Evolutionary conservation across 2,888 invertebrate genomes (phyloP).

Genomic region (Blomia tropicalis): DNA sequence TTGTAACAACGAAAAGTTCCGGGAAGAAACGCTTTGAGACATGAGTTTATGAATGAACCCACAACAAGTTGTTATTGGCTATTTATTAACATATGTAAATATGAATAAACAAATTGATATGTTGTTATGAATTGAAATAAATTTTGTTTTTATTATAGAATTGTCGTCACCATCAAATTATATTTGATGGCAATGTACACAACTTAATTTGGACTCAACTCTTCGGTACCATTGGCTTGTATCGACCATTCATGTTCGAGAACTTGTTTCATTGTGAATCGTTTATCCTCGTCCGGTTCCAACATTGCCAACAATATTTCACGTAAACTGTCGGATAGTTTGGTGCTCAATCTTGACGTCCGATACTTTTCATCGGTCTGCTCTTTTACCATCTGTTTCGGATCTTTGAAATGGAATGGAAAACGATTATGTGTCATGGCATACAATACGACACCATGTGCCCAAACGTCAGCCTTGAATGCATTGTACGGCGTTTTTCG

Average conservation of each 20-base stretch:
- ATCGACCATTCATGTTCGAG: background rate
- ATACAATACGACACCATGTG: conserved; percentile 25
- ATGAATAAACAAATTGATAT: no score
- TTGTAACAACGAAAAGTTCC: no score
- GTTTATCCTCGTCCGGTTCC: conserved; percentile 5
- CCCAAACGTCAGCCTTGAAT: conserved; percentile 25
- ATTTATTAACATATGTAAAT: no score
- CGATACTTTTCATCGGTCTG: conserved; percentile 17
- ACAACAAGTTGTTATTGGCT: no score
- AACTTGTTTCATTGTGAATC: background rate
- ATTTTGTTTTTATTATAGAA: no score
- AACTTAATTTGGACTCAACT: no score
- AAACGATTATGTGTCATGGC: conserved; percentile 26
- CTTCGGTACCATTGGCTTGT: no score
- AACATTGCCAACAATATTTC: background rate
- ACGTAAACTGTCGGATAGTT: background rate
- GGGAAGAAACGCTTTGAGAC: no score
- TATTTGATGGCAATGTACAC: no score
- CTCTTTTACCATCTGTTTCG: conserved; percentile 23
- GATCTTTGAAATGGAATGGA: conserved; percentile 25
- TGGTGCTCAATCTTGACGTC: background rate
- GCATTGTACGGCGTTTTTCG: conserved; percentile 24
- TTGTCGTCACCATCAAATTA: no score
- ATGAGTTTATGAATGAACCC: no score
- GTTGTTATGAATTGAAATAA: no score